A percentile compares a stretch with the other conserved stretches of the same genome.
These are phyloP conservation scores for Dicrostonyx torquatus DNA, from an alignment of 2,797 vertebrate species.

Conservation along the genomic window DNA sequence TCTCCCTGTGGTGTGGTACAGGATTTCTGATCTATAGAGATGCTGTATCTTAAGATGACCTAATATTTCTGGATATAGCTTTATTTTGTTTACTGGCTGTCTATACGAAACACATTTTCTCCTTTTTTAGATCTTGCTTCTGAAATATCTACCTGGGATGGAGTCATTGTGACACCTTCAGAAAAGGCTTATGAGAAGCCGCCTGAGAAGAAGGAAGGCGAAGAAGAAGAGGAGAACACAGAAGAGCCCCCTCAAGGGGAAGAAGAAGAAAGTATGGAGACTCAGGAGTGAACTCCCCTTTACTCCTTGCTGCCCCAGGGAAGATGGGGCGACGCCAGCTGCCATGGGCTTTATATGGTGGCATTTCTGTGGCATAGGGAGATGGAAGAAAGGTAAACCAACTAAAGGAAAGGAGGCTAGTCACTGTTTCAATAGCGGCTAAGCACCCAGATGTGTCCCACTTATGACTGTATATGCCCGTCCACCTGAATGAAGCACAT, in stretches of 20 bases:
- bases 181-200: constrained; percentile 98
- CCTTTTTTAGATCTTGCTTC: constrained; percentile 90
- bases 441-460: neutral
- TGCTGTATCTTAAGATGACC: neutral
- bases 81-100: neutral
- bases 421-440: constrained; percentile 22
- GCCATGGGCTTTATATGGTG: neutral
- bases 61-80: neutral
- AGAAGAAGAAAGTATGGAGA: constrained; percentile 98
- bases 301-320: neutral
- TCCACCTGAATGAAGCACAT: constrained; percentile 12
- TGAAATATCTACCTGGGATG: constrained; percentile 98
- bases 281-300: constrained; percentile 90
- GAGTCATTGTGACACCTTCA: constrained; percentile 97
- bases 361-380: constrained; percentile 24
- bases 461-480: neutral
- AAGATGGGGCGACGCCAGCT: neutral
- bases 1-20: neutral
- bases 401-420: constrained; percentile 11
- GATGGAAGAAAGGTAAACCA: neutral
- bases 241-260: constrained; percentile 93
- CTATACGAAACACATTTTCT: neutral
- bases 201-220: constrained; percentile 97
- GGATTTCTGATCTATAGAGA: neutral
- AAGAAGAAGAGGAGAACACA: constrained; percentile 95